These are phyloP conservation scores for Volucella inanis DNA, from an alignment of 2,888 invertebrate genomes.

Conservation along the genomic window DNA sequence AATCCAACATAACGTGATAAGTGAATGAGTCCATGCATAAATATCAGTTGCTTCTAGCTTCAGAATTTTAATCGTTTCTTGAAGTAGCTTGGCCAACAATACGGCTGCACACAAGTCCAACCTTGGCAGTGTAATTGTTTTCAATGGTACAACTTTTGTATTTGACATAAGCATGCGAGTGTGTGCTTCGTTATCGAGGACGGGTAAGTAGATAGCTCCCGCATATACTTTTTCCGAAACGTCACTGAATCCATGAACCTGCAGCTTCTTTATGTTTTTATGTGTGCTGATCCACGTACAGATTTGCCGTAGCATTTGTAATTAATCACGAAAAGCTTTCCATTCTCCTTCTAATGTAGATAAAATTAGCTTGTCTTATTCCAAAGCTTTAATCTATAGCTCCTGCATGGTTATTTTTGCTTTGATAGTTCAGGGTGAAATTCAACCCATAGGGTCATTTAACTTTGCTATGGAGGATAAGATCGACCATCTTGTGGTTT, in stretches of 20 bases:
- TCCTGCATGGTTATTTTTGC: no score
- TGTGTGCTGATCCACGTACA: background rate
- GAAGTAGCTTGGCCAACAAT: background rate
- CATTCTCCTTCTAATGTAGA: no score
- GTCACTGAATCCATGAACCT: no score
- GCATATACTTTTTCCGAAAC: no score
- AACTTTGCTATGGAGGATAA: no score
- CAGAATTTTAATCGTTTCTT: background rate
- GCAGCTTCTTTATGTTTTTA: background rate
- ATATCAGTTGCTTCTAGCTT: background rate
- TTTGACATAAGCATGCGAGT: background rate
- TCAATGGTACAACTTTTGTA: background rate
- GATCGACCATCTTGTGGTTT: no score
- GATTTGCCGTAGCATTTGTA: no score
- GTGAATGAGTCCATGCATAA: background rate
- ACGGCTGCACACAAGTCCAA: background rate
- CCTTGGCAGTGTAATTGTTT: background rate
- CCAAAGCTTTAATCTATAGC: background rate
- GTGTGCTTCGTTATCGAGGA: background rate
- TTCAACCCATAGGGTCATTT: no score
- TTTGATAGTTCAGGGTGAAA: no score
- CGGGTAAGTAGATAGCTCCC: no score
- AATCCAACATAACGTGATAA: constrained; percentile 14
- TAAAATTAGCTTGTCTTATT: no score
- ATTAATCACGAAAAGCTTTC: no score